Conservation (phyloP, 1,140 invertebrate species). For the Penaeus japonicus region DNA sequence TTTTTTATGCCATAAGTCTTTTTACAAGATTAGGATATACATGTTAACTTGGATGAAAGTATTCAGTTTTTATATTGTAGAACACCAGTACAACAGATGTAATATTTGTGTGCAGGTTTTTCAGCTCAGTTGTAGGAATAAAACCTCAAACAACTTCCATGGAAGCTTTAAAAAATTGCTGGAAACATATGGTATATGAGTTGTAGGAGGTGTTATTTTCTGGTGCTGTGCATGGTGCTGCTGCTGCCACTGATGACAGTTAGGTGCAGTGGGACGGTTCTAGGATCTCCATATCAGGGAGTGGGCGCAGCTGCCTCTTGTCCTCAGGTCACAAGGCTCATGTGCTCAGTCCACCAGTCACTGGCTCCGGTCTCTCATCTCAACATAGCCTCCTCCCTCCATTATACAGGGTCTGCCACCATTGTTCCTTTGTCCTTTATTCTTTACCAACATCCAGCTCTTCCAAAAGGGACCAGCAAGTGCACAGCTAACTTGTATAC, state of each 20-base stretch:
- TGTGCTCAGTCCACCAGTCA: conserved; percentile 54
- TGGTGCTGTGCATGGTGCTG: conserved; percentile 44
- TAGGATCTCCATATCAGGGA: conserved; percentile 57
- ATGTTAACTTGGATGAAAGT: conserved; percentile 19
- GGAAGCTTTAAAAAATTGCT: conserved; percentile 43
- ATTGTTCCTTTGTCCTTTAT: neutral
- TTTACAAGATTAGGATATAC: conserved; percentile 40
- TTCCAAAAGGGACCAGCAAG: conserved; percentile 1
- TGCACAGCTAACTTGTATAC: neutral
- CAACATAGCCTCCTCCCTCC: conserved; percentile 6
- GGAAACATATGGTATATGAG: conserved; percentile 39
- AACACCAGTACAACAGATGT: conserved; percentile 34
- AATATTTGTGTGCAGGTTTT: conserved; percentile 22
- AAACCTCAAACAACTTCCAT: conserved; percentile 40
- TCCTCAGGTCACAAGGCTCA: conserved; percentile 57
- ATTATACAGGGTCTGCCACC: neutral
- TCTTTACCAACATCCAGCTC: neutral
- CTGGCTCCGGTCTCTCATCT: conserved; percentile 45
- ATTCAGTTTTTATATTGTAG: conserved; percentile 47
- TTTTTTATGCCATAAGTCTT: conserved; percentile 44
- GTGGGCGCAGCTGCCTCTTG: conserved; percentile 52
- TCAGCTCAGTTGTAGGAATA: conserved; percentile 48
- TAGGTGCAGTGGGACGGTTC: conserved; percentile 48
- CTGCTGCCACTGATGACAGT: conserved; percentile 35
- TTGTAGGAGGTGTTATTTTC: conserved; percentile 35